Conservation (phyloP, 2,113 vertebrate genomes). For the Perca fluviatilis region DNA sequence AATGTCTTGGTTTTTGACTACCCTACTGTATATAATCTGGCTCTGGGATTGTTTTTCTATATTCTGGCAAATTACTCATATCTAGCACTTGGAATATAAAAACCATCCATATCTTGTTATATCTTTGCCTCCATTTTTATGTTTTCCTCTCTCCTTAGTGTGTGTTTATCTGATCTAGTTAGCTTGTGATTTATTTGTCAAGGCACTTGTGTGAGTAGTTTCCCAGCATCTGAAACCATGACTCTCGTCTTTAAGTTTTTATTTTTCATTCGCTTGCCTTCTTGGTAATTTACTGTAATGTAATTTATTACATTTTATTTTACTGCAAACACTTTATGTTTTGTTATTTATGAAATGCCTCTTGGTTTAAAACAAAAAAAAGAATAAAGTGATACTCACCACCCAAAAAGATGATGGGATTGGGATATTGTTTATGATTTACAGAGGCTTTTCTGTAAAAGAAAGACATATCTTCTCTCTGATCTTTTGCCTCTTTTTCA, state of each 20-base stretch:
- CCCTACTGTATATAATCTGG: no score
- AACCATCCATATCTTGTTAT: no score
- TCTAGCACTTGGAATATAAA: no score
- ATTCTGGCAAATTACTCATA: no score
- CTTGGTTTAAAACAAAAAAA: not conserved
- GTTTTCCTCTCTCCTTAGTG: no score
- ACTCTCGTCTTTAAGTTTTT: not conserved
- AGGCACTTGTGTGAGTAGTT: not conserved
- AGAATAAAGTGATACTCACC: not conserved
- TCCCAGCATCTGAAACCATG: not conserved
- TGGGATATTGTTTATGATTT: slow-evolving; percentile 6
- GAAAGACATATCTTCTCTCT: slow-evolving; percentile 22
- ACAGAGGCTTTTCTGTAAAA: slow-evolving; percentile 8
- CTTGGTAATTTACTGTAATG: not conserved
- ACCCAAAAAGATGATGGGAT: not conserved
- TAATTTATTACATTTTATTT: not conserved
- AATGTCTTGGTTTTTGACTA: no score
- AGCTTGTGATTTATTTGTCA: not conserved
- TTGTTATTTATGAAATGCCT: not conserved
- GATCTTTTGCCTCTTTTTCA: slow-evolving; percentile 38
- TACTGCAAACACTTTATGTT: not conserved
- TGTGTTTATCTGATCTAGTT: slow-evolving; percentile 12
- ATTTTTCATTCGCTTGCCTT: not conserved
- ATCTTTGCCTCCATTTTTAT: no score
- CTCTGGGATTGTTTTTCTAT: no score